Percentiles rank a stretch among this genome's conserved stretches.
Conservation (phyloP, 2,888 invertebrate species). For the Caenorhabditis drosophilae region DNA sequence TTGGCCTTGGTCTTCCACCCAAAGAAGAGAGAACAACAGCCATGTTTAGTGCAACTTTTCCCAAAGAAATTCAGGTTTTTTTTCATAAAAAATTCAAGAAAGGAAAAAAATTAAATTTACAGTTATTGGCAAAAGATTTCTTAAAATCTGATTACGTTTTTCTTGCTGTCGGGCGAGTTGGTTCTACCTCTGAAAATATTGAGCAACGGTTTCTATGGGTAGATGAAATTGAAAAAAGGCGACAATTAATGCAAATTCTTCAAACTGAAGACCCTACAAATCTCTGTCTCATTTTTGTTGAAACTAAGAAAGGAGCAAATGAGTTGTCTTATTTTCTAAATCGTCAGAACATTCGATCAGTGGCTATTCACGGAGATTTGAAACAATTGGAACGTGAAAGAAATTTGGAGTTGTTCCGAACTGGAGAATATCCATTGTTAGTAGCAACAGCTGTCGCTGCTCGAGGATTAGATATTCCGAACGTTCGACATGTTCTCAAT, state of each 20-base stretch:
- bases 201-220: constrained; percentile 95
- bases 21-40: constrained; percentile 94
- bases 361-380: constrained; percentile 97
- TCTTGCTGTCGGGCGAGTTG: constrained; percentile 97
- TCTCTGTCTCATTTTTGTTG: constrained; percentile 94
- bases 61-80: constrained; percentile 88
- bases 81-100: neutral
- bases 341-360: constrained; percentile 74
- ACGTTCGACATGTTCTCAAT: constrained; percentile 53
- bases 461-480: constrained; percentile 55
- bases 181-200: constrained; percentile 98
- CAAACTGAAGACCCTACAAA: constrained; percentile 72
- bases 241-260: constrained; percentile 90
- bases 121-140: constrained; percentile 94
- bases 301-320: constrained; percentile 98
- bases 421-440: constrained; percentile 75
- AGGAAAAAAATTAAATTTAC: constrained; percentile 29
- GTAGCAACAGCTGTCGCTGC: constrained; percentile 58
- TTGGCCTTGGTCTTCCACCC: constrained; percentile 80
- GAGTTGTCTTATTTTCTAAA: constrained; percentile 82
- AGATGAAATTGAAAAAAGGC: constrained; percentile 94
- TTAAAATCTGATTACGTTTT: constrained; percentile 94
- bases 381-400: constrained; percentile 82
- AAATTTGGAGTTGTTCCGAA: constrained; percentile 47
- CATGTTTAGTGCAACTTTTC: constrained; percentile 99